Evolutionary conservation across 1,140 invertebrate genomes (phyloP).

Genomic region (Magallana angulata): DNA sequence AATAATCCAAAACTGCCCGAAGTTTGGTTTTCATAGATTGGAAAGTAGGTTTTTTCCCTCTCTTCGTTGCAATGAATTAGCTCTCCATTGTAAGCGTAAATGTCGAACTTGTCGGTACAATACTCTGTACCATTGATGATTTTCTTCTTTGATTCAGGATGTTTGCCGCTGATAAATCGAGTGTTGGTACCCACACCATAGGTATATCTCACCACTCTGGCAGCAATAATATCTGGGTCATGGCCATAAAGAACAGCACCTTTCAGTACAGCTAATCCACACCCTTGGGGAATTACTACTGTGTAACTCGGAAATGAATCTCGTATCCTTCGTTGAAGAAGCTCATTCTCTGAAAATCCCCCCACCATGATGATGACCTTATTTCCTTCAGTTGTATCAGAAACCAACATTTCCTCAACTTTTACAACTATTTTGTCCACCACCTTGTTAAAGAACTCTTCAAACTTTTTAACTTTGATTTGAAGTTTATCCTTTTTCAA

Average conservation of each 20-base stretch:
- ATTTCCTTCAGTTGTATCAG: too few species aligned
- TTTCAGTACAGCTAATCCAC: conserved; percentile 57
- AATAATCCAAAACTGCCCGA: conserved; percentile 3
- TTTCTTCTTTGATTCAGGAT: conserved; percentile 17
- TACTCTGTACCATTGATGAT: conserved; percentile 44
- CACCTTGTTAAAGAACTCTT: too few species aligned
- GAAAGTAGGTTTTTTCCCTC: conserved; percentile 29
- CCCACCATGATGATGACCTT: conserved; percentile 60
- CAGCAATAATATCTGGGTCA: conserved; percentile 51
- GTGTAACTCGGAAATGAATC: conserved; percentile 41
- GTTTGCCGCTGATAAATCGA: conserved; percentile 46
- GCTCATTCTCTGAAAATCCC: conserved; percentile 60
- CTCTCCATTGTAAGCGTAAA: conserved; percentile 53
- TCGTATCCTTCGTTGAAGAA: conserved; percentile 52
- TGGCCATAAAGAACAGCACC: conserved; percentile 65
- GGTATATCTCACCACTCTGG: conserved; percentile 54
- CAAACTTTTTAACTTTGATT: conserved; percentile 32
- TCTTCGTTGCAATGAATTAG: conserved; percentile 44
- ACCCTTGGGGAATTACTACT: conserved; percentile 60
- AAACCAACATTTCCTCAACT: too few species aligned
- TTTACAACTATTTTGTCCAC: too few species aligned
- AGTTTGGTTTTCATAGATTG: conserved; percentile 36
- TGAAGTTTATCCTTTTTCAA: conserved; percentile 53
- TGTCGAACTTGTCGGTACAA: conserved; percentile 59
- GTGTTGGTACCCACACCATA: conserved; percentile 57